Evolutionary conservation across 2,113 vertebrate genomes (phyloP).

Genomic region (Myxocyprinus asiaticus): DNA sequence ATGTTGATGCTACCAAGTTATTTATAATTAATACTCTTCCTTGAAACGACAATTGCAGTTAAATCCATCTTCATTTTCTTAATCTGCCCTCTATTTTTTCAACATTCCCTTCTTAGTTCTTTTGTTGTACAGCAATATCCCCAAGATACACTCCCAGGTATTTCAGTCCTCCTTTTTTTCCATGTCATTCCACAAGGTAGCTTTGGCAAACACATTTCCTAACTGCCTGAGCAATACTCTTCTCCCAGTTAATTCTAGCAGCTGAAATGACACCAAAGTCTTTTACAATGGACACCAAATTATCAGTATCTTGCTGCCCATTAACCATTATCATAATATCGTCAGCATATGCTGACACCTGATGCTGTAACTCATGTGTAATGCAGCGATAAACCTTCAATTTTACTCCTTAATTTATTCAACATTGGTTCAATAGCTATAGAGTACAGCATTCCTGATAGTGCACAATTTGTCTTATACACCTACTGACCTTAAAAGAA

Average conservation of each 20-base stretch:
- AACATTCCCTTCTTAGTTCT: background rate
- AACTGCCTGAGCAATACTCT: no score
- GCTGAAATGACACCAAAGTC: background rate
- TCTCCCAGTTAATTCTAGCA: no score
- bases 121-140: background rate
- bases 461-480: conserved; percentile 22
- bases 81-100: background rate
- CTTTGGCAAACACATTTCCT: background rate
- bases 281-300: background rate
- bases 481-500: conserved; percentile 7
- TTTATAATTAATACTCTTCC: no score
- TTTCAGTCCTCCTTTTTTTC: background rate
- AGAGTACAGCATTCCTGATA: conserved; percentile 22
- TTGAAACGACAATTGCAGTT: background rate
- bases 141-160: background rate
- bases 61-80: background rate
- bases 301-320: background rate
- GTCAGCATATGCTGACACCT: background rate
- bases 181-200: background rate
- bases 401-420: background rate
- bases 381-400: background rate
- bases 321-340: background rate
- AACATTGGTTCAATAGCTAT: background rate
- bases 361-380: background rate
- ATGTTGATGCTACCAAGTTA: no score